These are phyloP conservation scores for Nephrotoma appendiculata DNA, from an alignment of 2,888 invertebrate genomes.

Conservation along the genomic window DNA sequence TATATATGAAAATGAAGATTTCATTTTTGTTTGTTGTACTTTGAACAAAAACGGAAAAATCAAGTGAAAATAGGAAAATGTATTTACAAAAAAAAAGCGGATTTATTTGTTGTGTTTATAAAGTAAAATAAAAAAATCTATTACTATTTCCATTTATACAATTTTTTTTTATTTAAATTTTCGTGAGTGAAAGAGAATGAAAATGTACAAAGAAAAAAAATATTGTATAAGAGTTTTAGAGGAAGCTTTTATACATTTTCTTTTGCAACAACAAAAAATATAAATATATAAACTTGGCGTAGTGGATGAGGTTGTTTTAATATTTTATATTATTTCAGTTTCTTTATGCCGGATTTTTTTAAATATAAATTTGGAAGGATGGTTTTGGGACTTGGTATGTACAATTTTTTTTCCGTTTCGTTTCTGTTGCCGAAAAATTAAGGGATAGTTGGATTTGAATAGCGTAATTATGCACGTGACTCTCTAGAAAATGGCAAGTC, in stretches of 20 bases:
- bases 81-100: neutral
- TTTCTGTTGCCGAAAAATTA: neutral
- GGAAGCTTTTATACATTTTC: neutral
- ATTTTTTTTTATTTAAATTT: neutral
- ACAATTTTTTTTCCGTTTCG: neutral
- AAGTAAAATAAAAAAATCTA: neutral
- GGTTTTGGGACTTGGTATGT: neutral
- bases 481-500: neutral
- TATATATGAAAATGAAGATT: neutral
- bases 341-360: neutral
- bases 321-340: neutral
- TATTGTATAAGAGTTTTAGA: neutral
- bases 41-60: neutral
- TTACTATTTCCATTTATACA: neutral
- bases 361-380: neutral
- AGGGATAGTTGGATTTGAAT: neutral
- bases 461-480: neutral
- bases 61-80: neutral
- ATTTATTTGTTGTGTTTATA: neutral
- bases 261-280: neutral
- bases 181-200: neutral
- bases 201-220: neutral
- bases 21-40: neutral
- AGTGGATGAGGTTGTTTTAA: neutral
- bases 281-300: neutral